Evolutionary conservation across 2,113 vertebrate genomes (phyloP), one percentile per base, ranked within the genome.

Genomic region (Odontesthes bonariensis): DNA sequence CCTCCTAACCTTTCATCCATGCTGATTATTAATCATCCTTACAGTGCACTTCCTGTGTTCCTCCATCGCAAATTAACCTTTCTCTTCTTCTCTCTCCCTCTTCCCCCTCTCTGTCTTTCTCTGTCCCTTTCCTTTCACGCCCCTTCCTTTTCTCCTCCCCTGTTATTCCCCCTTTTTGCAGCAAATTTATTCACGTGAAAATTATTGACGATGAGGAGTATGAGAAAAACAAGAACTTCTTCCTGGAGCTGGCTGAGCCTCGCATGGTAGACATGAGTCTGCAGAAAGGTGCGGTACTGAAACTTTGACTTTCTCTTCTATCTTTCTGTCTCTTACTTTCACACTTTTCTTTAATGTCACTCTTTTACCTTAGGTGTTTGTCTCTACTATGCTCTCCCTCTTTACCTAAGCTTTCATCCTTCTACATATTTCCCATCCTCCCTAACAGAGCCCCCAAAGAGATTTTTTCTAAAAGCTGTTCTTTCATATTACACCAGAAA

Each of bases 151-250:
- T 1, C 46, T 66, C 72, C 75, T 81, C 77, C 73, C 65, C 79
- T 19, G 32, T 60, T 95, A 84, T 93, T 87, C 94, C 93, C 91
- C 94, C 94, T 93, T 93, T 91, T 92, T 92, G 94, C 96, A 99
- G 98, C 96, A 99, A 99, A 96, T 94, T 96, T 91, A 67, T 99
- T 95, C 98, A 97, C 93, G 97, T 99, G 95, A 99, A 98, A 93
- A 95, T 99, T 94, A 95, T 99, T 95, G 98, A 99, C 94, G 98
- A 98, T 93, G 98, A 99, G 94, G 98, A 99, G 92, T 99, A 99
- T 93, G 97, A 99, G 95, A 99, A 98, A 95, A 97, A 99, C 96
- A 98, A 99, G 95, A 98, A 96, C 96, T 99, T 99, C 96, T 99
- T 97, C 96, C 95, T 99, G 97, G 96, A 95, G 95, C 96, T 99